phyloP scores from a whole-genome alignment of 2,888 invertebrate genomes.

The Callimorpha dominula region DNA sequence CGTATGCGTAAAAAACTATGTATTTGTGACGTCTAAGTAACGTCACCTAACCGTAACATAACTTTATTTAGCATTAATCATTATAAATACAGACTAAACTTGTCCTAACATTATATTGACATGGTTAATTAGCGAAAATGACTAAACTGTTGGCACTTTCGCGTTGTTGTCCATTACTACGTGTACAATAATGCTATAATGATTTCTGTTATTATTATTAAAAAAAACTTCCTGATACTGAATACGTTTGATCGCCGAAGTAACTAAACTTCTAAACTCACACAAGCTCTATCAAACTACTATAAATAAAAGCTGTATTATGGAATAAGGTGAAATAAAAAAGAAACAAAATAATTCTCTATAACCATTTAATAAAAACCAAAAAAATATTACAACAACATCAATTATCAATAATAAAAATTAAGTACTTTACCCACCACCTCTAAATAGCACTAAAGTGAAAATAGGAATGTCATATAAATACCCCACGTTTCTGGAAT shows the following conservation, averaged over 20 bases:
- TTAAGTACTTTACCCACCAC: slow-evolving; percentile 79
- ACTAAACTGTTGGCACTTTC: slow-evolving; percentile 69
- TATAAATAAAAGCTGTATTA: slow-evolving; percentile 29
- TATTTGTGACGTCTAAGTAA: slow-evolving; percentile 43
- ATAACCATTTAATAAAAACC: slow-evolving; percentile 83
- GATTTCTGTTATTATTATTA: slow-evolving; percentile 21
- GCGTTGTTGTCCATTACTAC: slow-evolving; percentile 47
- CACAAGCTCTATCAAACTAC: slow-evolving; percentile 13
- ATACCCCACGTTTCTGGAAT: slow-evolving; percentile 23
- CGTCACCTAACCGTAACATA: slow-evolving; percentile 57
- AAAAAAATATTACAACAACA: slow-evolving; percentile 72
- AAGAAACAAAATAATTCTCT: slow-evolving; percentile 66
- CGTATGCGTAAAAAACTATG: slow-evolving; percentile 73
- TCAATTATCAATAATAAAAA: slow-evolving; percentile 62
- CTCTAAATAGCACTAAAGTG: slow-evolving; percentile 55
- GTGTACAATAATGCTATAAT: slow-evolving; percentile 52
- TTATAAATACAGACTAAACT: slow-evolving; percentile 54
- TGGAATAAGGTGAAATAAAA: slow-evolving; percentile 53
- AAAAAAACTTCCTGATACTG: background rate
- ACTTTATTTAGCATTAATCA: slow-evolving; percentile 59
- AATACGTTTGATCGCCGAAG: background rate
- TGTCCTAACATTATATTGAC: slow-evolving; percentile 71
- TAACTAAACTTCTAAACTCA: slow-evolving; percentile 8
- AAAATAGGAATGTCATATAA: slow-evolving; percentile 52
- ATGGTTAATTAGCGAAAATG: slow-evolving; percentile 74